These are phyloP conservation scores for Plemyria rubiginata DNA, from an alignment of 2,888 invertebrate genomes.

Conservation along the genomic window DNA sequence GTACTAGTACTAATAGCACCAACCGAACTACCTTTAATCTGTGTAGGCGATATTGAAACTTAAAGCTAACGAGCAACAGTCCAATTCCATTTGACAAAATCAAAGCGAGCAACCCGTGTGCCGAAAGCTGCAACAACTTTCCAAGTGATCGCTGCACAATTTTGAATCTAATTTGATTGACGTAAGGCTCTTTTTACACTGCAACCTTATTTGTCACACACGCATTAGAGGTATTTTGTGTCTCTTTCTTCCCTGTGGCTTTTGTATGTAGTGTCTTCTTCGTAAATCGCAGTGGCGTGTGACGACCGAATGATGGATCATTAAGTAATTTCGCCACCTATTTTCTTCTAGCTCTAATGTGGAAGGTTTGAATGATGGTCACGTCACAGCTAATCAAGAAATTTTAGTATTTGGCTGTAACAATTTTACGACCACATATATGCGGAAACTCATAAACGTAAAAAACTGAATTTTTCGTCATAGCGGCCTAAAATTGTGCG, in stretches of 20 bases:
- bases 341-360: slow-evolving; percentile 39
- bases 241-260: slow-evolving; percentile 14
- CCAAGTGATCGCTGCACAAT: not conserved
- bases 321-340: slow-evolving; percentile 57
- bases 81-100: slow-evolving; percentile 2
- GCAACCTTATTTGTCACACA: slow-evolving; percentile 15
- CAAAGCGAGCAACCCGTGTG: too few species aligned
- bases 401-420: slow-evolving; percentile 20
- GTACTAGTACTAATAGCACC: slow-evolving; percentile 4
- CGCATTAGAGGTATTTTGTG: slow-evolving; percentile 4
- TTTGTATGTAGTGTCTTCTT: slow-evolving; percentile 30
- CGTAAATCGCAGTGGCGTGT: slow-evolving; percentile 46
- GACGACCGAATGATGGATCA: slow-evolving; percentile 50
- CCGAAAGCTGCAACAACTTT: not conserved
- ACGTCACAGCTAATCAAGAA: slow-evolving; percentile 34
- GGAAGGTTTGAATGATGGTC: slow-evolving; percentile 29
- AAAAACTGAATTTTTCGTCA: not conserved
- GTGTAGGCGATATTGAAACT: slow-evolving; percentile 3
- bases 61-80: not conserved
- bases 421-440: slow-evolving; percentile 5
- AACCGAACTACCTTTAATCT: not conserved
- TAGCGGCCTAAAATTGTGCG: not conserved
- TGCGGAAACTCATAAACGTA: slow-evolving; percentile 2
- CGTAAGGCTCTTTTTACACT: not conserved
- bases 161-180: not conserved